Evolutionary conservation across 2,113 vertebrate genomes (phyloP).

Genomic region (Rattus norvegicus): GRCr8 NC_086026.1:73296001-73296500

Average conservation of each 20-base stretch:
- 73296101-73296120: neutral
- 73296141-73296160: neutral
- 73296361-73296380: neutral
- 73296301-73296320: neutral
- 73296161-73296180: neutral
- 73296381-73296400: neutral
- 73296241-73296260: neutral
- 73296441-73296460: neutral
- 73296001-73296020: neutral
- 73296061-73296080: neutral
- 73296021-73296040: neutral
- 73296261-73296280: too few species aligned
- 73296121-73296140: neutral
- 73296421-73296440: neutral
- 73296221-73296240: neutral
- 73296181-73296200: neutral
- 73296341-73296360: neutral
- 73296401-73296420: too few species aligned
- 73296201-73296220: neutral
- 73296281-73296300: too few species aligned
- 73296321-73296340: too few species aligned
- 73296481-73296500: neutral
- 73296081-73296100: neutral
- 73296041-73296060: neutral
- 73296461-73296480: neutral